These are phyloP conservation scores for Pachydiplax longipennis DNA, from an alignment of 2,888 invertebrate genomes.

Conservation along the genomic window DNA sequence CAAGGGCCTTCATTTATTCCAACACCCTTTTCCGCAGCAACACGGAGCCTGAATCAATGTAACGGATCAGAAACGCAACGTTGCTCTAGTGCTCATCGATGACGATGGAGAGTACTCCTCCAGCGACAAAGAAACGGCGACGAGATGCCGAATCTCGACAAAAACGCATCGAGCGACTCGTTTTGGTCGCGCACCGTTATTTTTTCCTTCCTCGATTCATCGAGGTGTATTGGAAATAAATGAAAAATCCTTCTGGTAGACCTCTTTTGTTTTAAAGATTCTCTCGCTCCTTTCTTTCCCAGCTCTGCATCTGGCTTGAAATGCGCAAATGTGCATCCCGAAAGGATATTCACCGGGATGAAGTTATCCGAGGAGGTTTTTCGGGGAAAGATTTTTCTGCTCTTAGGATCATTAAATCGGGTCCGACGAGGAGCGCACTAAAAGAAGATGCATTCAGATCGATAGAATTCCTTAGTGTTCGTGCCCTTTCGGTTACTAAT, in stretches of 20 bases:
- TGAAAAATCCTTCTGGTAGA: background rate
- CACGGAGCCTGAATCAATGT: background rate
- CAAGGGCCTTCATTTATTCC: background rate
- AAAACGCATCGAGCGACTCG: background rate
- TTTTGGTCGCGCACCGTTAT: background rate
- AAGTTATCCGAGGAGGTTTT: background rate
- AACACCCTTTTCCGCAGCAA: background rate
- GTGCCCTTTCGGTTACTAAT: no score
- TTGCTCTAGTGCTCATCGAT: background rate
- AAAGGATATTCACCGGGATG: background rate
- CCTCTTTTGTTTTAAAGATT: background rate
- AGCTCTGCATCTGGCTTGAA: background rate
- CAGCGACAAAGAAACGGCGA: background rate
- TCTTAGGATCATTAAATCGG: background rate
- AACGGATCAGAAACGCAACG: background rate
- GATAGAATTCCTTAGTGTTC: no score
- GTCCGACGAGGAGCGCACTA: background rate
- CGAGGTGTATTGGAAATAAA: background rate
- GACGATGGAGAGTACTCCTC: background rate
- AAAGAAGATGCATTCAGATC: no score
- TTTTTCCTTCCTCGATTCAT: background rate
- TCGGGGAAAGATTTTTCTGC: background rate
- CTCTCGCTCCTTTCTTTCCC: no score
- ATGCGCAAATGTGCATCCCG: background rate
- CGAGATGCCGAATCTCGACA: background rate